A percentile compares a stretch with the other conserved stretches of the same genome.
Conservation (phyloP, 2,113 vertebrate species). For the Microtus richardsoni region DNA sequence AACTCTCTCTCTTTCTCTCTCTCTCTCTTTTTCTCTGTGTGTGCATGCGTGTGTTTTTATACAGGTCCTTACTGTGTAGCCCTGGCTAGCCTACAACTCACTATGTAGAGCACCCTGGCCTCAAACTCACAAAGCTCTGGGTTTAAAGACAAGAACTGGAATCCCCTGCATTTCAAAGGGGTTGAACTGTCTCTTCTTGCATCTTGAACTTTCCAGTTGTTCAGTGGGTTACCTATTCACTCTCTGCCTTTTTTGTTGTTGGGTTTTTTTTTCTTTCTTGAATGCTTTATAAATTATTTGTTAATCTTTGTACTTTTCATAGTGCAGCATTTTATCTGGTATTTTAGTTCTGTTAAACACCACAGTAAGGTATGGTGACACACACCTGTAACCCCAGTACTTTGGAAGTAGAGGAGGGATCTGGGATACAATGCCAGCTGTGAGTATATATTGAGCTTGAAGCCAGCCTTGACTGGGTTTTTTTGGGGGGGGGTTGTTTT, state of each 20-base stretch:
- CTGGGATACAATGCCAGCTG: not conserved
- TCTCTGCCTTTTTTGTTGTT: not conserved
- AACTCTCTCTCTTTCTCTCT: not conserved
- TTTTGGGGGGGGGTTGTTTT: too few species aligned
- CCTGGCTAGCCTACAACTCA: not conserved
- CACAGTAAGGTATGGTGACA: not conserved
- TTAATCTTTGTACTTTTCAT: not conserved
- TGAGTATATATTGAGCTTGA: not conserved
- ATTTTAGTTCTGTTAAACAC: not conserved
- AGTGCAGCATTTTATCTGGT: not conserved
- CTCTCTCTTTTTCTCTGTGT: not conserved
- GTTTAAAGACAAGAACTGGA: not conserved
- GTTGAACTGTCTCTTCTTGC: not conserved
- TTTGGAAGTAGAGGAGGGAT: not conserved
- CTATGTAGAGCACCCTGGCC: not conserved
- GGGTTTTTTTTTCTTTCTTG: not conserved
- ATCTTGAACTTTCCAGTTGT: not conserved
- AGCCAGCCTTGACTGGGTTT: not conserved
- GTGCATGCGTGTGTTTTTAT: too few species aligned
- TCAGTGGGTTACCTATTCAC: not conserved
- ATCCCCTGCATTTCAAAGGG: not conserved
- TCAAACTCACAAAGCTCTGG: not conserved
- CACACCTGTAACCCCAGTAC: not conserved
- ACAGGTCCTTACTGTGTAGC: not conserved
- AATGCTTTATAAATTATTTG: not conserved